Conservation (phyloP, 2,113 vertebrate genomes). For the Eulemur macaco region DNA sequence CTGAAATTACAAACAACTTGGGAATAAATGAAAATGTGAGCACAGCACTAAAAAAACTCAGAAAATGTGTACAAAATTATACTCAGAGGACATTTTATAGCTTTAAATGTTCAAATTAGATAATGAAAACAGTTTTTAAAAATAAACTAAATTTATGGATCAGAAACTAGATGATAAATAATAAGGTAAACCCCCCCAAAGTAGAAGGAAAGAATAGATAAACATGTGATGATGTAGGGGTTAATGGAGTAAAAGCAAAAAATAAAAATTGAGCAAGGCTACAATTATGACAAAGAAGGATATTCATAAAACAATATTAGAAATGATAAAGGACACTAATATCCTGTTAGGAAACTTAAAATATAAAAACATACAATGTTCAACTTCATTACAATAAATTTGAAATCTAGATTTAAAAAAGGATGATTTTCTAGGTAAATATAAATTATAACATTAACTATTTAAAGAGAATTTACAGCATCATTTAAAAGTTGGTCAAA, state of each 20-base stretch:
- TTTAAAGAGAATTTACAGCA: slow-evolving; percentile 30
- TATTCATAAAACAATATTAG: not conserved
- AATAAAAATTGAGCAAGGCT: not conserved
- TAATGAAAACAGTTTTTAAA: not conserved
- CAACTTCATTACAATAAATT: slow-evolving; percentile 44
- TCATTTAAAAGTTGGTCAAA: slow-evolving; percentile 26
- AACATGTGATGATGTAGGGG: not conserved
- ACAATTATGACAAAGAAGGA: not conserved
- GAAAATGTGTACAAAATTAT: not conserved
- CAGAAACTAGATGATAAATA: slow-evolving; percentile 8
- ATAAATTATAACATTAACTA: slow-evolving; percentile 40
- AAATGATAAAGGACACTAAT: not conserved
- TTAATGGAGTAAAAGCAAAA: slow-evolving; percentile 25
- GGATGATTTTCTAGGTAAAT: slow-evolving; percentile 25
- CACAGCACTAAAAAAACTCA: not conserved
- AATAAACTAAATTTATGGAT: slow-evolving; percentile 3
- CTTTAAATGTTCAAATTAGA: not conserved
- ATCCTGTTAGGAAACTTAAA: slow-evolving; percentile 1
- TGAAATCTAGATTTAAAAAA: slow-evolving; percentile 36
- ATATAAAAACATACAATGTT: slow-evolving; percentile 3
- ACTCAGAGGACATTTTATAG: not conserved
- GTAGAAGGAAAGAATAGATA: not conserved
- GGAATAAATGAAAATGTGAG: not conserved
- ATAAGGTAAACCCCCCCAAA: not conserved
- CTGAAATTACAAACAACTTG: not conserved